Conservation (phyloP, 2,797 vertebrate genomes). For the Takifugu ocellatus region DNA sequence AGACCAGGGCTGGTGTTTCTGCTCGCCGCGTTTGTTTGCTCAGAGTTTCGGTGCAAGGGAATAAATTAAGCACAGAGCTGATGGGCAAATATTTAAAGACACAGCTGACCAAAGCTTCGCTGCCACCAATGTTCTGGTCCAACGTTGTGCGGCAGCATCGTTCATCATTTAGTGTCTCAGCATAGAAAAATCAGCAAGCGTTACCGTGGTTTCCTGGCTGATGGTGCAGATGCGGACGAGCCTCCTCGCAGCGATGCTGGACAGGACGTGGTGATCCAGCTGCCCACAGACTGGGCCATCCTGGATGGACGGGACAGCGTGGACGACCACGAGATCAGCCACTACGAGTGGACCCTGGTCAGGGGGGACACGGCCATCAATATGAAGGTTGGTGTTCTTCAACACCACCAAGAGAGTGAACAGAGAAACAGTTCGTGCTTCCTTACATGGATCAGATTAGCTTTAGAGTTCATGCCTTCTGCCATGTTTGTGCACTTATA, state of each 20-base stretch:
- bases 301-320: constrained; percentile 91
- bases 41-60: background rate
- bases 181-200: background rate
- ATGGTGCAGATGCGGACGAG: constrained; percentile 75
- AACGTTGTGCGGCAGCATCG: background rate
- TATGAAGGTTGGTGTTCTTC: constrained; percentile 84
- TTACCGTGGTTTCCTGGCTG: background rate
- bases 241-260: constrained; percentile 88
- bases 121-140: no score
- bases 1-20: constrained; percentile 34
- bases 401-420: no score
- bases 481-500: no score
- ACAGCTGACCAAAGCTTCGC: no score
- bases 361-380: constrained; percentile 82
- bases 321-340: constrained; percentile 84
- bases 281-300: constrained; percentile 88
- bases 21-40: background rate
- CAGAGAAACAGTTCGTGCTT: no score
- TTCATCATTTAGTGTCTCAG: background rate
- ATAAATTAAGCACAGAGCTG: background rate
- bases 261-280: constrained; percentile 86
- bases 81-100: background rate
- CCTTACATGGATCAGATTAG: background rate
- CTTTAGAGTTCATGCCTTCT: background rate
- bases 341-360: constrained; percentile 86